Evolutionary conservation across 2,888 invertebrate species (phyloP).

Genomic region (Luperina testacea): DNA sequence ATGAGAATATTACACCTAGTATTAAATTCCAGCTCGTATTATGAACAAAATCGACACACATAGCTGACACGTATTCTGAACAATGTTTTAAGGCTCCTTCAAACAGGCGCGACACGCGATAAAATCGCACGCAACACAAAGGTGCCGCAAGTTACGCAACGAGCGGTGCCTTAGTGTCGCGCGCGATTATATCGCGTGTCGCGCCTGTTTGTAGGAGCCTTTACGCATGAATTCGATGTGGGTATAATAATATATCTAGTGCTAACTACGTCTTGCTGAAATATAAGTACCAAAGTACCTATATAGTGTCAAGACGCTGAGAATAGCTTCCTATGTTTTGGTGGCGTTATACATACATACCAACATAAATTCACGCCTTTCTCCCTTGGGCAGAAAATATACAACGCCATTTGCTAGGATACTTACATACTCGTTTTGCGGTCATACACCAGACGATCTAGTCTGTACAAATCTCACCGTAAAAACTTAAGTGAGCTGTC

Average conservation of each 20-base stretch:
- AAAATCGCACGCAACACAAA: too few species aligned
- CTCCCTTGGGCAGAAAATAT: background rate
- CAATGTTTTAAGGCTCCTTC: background rate
- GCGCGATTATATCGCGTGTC: too few species aligned
- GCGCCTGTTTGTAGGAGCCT: too few species aligned
- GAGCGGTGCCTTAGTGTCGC: too few species aligned
- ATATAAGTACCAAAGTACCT: background rate
- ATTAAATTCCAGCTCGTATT: slow-evolving; percentile 32
- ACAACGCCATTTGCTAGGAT: background rate
- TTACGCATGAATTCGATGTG: background rate
- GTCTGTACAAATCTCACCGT: too few species aligned
- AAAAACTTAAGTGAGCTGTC: too few species aligned
- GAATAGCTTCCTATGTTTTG: background rate
- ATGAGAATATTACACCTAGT: slow-evolving; percentile 6
- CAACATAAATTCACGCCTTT: background rate
- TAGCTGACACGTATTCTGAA: slow-evolving; percentile 1
- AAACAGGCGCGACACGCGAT: too few species aligned
- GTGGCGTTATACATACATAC: background rate
- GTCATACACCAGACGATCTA: background rate
- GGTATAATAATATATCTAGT: background rate
- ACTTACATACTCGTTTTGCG: background rate
- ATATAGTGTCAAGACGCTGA: background rate
- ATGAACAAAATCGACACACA: background rate
- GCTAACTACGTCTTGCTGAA: background rate
- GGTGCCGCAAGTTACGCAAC: too few species aligned